Evolutionary conservation across 2,113 vertebrate genomes (phyloP).

Genomic region (Rhinoderma darwinii): DNA sequence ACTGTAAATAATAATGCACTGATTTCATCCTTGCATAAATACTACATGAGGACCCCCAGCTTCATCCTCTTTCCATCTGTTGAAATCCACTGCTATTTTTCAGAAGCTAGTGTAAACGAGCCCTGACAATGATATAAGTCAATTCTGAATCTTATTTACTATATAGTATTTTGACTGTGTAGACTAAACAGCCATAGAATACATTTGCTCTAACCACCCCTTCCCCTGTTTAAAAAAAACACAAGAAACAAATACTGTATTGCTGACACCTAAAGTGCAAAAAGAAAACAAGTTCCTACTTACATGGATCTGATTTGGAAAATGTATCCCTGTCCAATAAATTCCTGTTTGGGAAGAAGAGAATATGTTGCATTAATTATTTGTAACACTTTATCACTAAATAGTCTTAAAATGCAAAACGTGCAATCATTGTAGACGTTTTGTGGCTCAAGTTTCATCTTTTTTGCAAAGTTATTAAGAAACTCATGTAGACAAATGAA

Average conservation of each 20-base stretch:
- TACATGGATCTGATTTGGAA: slow-evolving; percentile 95
- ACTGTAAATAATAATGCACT: neutral
- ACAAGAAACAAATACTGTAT: neutral
- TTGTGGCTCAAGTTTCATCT: neutral
- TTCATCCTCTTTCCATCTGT: neutral
- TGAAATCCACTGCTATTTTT: neutral
- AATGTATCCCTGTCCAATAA: slow-evolving; percentile 94
- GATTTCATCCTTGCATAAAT: too few species aligned
- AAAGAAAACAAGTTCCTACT: slow-evolving; percentile 66
- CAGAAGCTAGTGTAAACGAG: too few species aligned
- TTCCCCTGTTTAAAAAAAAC: too few species aligned
- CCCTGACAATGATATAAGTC: too few species aligned
- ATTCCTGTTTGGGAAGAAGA: slow-evolving; percentile 72
- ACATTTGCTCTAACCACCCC: neutral
- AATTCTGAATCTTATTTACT: neutral
- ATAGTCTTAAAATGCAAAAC: neutral
- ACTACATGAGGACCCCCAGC: too few species aligned
- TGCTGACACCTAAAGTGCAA: neutral
- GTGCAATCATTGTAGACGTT: neutral
- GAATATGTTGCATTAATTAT: neutral
- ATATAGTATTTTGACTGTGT: neutral
- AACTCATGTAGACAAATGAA: too few species aligned
- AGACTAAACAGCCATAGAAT: neutral
- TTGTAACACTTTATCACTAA: neutral
- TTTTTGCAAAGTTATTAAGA: neutral